These are phyloP conservation scores for Drosophila pectinifera DNA, from an alignment of 1,140 invertebrate genomes.

Conservation along the genomic window DNA sequence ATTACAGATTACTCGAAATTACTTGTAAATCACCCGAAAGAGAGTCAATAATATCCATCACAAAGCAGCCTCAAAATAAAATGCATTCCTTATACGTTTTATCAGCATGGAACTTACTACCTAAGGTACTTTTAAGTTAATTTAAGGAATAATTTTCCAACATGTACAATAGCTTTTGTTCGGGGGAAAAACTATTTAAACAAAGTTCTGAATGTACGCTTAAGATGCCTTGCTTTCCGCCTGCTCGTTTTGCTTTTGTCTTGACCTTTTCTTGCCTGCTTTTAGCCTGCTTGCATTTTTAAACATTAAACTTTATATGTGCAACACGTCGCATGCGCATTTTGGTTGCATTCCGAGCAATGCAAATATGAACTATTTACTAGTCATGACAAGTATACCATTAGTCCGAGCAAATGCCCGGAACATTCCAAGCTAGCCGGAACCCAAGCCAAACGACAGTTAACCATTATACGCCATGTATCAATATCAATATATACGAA, in stretches of 20 bases:
- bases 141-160: conserved; percentile 4
- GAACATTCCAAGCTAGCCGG: conserved; percentile 54
- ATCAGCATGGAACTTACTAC: not conserved
- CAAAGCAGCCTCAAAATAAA: not conserved
- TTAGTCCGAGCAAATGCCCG: conserved; percentile 24
- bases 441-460: conserved; percentile 48
- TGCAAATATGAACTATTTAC: conserved; percentile 43
- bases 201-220: conserved; percentile 4
- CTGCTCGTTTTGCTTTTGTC: conserved; percentile 37
- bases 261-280: conserved; percentile 52
- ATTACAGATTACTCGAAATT: too few species aligned
- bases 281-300: conserved; percentile 55
- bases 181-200: not conserved
- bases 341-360: conserved; percentile 64
- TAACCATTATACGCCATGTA: conserved; percentile 40
- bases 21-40: not conserved
- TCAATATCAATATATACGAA: conserved; percentile 48
- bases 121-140: conserved; percentile 47
- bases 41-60: too few species aligned
- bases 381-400: conserved; percentile 41
- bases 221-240: conserved; percentile 42
- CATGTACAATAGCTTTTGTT: conserved; percentile 16
- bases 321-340: conserved; percentile 63
- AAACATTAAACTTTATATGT: conserved; percentile 52
- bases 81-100: not conserved